Percentiles rank a stretch among this genome's conserved stretches.
These are phyloP conservation scores for Resseliella maxima DNA, from an alignment of 2,888 invertebrate genomes.

Conservation along the genomic window DNA sequence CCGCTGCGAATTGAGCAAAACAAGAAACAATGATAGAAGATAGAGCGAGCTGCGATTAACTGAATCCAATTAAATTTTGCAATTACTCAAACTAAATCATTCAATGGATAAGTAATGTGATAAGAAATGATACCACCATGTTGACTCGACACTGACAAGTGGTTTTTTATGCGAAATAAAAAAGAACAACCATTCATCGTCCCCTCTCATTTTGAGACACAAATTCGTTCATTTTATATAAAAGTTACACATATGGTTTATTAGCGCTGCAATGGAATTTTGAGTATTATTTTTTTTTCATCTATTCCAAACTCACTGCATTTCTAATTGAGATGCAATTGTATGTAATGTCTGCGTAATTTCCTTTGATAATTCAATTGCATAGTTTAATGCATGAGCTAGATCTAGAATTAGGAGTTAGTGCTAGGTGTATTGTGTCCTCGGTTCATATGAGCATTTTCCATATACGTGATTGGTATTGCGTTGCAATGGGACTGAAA, in stretches of 20 bases:
- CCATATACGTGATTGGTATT: neutral
- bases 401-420: no score
- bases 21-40: neutral
- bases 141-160: no score
- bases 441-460: neutral
- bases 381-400: neutral
- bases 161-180: no score
- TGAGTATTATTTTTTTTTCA: neutral
- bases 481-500: neutral
- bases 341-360: neutral
- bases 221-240: no score
- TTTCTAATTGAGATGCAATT: no score
- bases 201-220: no score
- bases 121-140: neutral
- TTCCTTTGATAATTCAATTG: neutral
- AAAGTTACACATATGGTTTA: no score
- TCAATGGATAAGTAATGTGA: neutral
- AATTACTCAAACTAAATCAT: neutral
- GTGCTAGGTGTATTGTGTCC: neutral
- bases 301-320: no score
- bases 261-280: no score
- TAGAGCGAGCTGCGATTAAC: neutral
- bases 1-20: neutral
- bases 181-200: no score
- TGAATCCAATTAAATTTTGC: slow-evolving; percentile 9